Evolutionary conservation across 2,888 invertebrate genomes (phyloP).

Genomic region (Melitaea athalia): DNA sequence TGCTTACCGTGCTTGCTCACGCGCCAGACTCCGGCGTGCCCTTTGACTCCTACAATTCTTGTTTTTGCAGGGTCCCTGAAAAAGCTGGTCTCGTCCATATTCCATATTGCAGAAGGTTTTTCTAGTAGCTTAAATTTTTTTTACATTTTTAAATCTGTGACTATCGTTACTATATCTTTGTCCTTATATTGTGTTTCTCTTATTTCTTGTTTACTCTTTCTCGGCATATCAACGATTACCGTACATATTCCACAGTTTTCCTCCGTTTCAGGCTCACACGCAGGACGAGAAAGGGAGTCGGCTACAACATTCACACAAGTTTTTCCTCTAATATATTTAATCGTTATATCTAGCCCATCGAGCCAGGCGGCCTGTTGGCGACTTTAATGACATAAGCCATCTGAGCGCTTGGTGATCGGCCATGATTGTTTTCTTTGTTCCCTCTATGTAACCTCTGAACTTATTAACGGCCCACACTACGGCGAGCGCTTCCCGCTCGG

Average conservation of each 20-base stretch:
- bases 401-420: conserved; percentile 49
- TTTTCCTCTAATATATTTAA: conserved; percentile 56
- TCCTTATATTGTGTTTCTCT: too few relatives aligned
- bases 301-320: conserved; percentile 47
- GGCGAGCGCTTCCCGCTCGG: conserved; percentile 53
- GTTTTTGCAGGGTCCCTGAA: conserved; percentile 41
- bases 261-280: not conserved
- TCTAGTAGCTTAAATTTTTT: too few relatives aligned
- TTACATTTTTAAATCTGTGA: too few relatives aligned
- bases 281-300: conserved; percentile 35
- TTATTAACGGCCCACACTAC: conserved; percentile 37
- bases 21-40: too few relatives aligned
- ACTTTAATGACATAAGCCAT: conserved; percentile 43
- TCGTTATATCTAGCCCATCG: conserved; percentile 63
- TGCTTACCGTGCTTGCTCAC: too few relatives aligned
- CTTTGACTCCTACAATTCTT: conserved; percentile 41
- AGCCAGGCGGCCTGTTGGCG: conserved; percentile 58
- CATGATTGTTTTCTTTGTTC: conserved; percentile 53
- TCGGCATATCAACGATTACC: not conserved
- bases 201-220: too few relatives aligned
- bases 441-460: conserved; percentile 47
- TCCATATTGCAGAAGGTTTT: conserved; percentile 31
- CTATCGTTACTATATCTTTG: too few relatives aligned
- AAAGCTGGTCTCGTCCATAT: conserved; percentile 39
- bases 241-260: not conserved